Base-by-base conservation (phyloP, 2,797 vertebrate species). In the Paratrypauchen microcephalus region DNA sequence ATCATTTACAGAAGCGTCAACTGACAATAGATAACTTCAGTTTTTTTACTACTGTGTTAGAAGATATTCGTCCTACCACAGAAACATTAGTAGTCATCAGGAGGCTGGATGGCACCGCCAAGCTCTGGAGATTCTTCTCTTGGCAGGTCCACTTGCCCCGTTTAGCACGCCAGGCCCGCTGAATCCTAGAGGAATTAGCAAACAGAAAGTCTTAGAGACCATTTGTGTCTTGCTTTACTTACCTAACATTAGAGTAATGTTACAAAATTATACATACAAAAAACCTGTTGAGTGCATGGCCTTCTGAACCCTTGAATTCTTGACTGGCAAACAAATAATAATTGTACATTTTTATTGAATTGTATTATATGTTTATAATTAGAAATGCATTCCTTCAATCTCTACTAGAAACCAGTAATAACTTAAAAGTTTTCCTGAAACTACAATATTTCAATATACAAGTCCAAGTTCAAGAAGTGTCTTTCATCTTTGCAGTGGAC, bases 131-230 rank as follows among this genome's bases (percentile, higher is more conserved):
- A 56, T 61, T 71, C 68, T 84, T 71, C 28, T 69, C 82, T 60
- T 59, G 82, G 23, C 72, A 68, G 56, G 79, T 78, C 68, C 79
- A 66, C 76, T 66, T 77, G 56, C 69, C 81, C 77, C 83, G 84
- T 41, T 72, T 88, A 6, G 88, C 90, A 68, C 92, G 89, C 92
- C 93, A 94, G 74, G 93, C 92, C 36, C 92, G 87, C 78, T 92
- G 91, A 74, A 94, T 93, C 67, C 93, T 94, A 80, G 5, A 39
- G 73, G 65, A 30, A 56, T 16, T 55, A 45, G 26, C 5, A 6
- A 19, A 64, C 6, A 68, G 26, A 72, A 75, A 5, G 41, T 2
- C 55, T 72, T 58, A 73, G 12, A 48, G 28, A 58, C 41, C 70
- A 48, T 26, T 26, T 21, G 48, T 65, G 5, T 9, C 3, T 23